phyloP scores from a whole-genome alignment of 2,113 vertebrate genomes.

The Atherinomorus stipes region DNA sequence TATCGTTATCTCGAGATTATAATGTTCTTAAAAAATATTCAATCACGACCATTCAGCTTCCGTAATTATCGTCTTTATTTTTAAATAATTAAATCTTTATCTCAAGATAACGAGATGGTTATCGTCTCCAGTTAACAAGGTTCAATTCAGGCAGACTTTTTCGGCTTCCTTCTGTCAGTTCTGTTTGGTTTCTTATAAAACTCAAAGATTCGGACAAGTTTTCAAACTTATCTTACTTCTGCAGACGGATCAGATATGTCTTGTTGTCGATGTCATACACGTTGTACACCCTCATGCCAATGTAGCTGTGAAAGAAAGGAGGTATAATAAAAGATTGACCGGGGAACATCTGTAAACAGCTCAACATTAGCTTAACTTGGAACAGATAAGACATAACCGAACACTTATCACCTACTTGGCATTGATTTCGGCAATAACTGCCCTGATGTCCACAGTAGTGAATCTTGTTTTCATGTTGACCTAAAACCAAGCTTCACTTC shows the following conservation, averaged over 20 bases:
- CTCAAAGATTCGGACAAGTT: conserved; percentile 13
- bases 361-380: conserved; percentile 12
- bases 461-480: conserved; percentile 91
- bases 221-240: conserved; percentile 88
- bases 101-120: no score
- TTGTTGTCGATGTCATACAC: conserved; percentile 98
- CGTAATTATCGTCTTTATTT: no score
- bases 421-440: conserved; percentile 90
- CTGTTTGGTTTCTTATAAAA: no score
- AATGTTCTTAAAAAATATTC: no score
- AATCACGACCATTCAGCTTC: no score
- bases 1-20: no score
- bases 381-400: conserved; percentile 31
- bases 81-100: no score
- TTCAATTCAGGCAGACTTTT: no score
- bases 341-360: conserved; percentile 9
- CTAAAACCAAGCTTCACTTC: no score
- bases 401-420: conserved; percentile 79
- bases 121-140: no score
- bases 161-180: no score
- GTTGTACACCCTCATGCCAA: conserved; percentile 97
- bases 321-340: background rate
- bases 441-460: conserved; percentile 91
- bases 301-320: conserved; percentile 82
- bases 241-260: conserved; percentile 96